Evolutionary conservation across 2,113 vertebrate genomes (phyloP), one percentile per base, ranked within the genome.

Genomic region (Kobus ellipsiprymnus): DNA sequence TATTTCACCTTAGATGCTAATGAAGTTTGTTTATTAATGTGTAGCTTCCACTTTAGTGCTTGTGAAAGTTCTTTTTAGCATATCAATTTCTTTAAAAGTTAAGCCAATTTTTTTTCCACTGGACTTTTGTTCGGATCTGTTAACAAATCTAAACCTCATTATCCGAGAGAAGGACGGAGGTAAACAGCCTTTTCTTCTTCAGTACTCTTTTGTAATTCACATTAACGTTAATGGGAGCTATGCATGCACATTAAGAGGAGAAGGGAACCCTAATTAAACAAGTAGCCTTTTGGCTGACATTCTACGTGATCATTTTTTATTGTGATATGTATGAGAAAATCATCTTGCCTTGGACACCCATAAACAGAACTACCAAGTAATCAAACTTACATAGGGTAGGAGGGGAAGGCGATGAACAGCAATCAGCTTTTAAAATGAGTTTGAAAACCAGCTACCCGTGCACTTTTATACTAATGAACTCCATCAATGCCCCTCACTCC

Each of bases 141-240:
- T 99, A 98, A 98, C 99, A 99, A 98, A 98, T 98, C 98, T 97
- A 99, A 99, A 98, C 98, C 98, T 98, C 98, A 98, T 98, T 98
- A 98, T 98, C 98, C 91, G 97, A 98, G 98, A 97, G 98, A 98
- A 98, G 94, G 98, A 99, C 98, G 97, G 98, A 98, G 98, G 98
- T 97, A 98, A 98, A 98, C 96, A 91, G 97, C 98, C 97, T 98
- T 98, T 98, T 98, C 97, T 97, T 98, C 93, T 98, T 98, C 97
- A 97, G 59, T 95, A 94, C 97, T 98, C 98, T 98, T 98, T 98
- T 93, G 80, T 98, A 98, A 98, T 98, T 98, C 97, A 94, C 94
- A 97, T 98, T 98, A 99, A 98, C 14, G 8, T 98, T 99, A 99
- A 99, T 98, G 98, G 98, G 98, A 99, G 98, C 98, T 98, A 97